phyloP scores from a whole-genome alignment of 2,888 invertebrate species.

The Agrotis ipsilon region DNA sequence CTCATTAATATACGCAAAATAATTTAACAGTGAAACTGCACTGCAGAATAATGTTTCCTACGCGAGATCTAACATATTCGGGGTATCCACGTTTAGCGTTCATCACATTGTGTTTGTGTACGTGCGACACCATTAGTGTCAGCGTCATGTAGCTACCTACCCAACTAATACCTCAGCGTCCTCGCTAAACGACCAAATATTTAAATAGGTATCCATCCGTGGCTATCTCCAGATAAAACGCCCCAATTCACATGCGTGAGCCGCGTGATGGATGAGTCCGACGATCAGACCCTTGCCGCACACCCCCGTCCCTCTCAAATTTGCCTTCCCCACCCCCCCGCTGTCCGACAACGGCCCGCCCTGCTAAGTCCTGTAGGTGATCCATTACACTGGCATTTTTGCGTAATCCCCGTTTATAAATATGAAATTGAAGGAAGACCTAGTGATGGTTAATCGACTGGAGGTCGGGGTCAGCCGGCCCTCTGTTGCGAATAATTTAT shows the following conservation, averaged over 20 bases:
- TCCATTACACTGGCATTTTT: constrained; percentile 91
- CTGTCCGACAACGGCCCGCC: constrained; percentile 76
- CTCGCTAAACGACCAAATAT: constrained; percentile 88
- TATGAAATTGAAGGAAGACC: constrained; percentile 91
- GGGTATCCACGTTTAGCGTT: not conserved
- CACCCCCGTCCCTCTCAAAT: constrained; percentile 85
- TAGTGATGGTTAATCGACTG: constrained; percentile 90
- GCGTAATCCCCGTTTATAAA: constrained; percentile 91
- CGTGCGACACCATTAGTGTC: constrained; percentile 73
- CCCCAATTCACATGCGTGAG: constrained; percentile 91
- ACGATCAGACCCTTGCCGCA: constrained; percentile 89
- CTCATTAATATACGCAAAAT: no score
- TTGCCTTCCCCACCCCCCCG: constrained; percentile 82
- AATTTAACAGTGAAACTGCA: not conserved
- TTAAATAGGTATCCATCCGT: constrained; percentile 88
- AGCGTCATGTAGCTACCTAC: constrained; percentile 65
- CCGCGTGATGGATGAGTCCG: constrained; percentile 90
- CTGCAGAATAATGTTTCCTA: not conserved
- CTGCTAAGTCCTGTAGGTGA: constrained; percentile 89
- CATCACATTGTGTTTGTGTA: constrained; percentile 50
- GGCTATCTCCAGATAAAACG: constrained; percentile 91
- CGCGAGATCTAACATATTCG: not conserved
- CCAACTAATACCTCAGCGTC: constrained; percentile 62
- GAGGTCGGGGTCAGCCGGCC: constrained; percentile 88
- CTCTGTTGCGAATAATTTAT: constrained; percentile 85